Base-by-base conservation (phyloP, 2,888 invertebrate species). In the Pollenia griseotomentosa region DNA sequence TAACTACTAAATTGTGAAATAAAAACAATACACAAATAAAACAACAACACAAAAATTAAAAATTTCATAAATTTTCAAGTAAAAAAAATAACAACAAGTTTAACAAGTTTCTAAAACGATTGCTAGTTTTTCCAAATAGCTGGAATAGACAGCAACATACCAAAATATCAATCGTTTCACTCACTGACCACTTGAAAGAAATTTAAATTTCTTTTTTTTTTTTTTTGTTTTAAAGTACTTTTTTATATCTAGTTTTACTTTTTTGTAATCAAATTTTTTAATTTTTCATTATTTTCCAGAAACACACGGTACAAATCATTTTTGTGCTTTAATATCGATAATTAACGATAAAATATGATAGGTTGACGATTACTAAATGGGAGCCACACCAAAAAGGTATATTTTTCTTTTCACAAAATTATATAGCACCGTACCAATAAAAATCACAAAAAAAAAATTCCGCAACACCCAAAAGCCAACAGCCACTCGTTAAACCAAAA, bases 391-490 rank as follows among this genome's bases (percentile, higher is more conserved):
- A 68, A 51, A 53, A 61, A 61, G 23, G 16, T 74, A 10, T 59
- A 5, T 70, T 59, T 78, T 23, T 23, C 23, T 23, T 74, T 66
- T 83, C 51, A 68, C 40, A 55, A 78, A 53, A 46, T 82, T 83
- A 16, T 55, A 61, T 68, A 14, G 53, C 73, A 63, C 23, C 61
- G 68, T 70, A 82, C 82, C 77, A 71, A 66, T 71, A 74, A 74
- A 61, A 75, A 82, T 73, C 53, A 66, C 65, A 73, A 68, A 66
- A 74, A 55, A 77, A 63, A 82, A 87, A 87, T 87, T 87, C 86
- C 86, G 83, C 86, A 86, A 86, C 86, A 83, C 86, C 86, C 83
- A 86, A 86, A 86, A 79, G 40, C 78, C 57, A 83, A 77, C 75
- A 77, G 42, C 63, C 51, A 73, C 81, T 83, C 71, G 71, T 81